phyloP scores from a whole-genome alignment of 2,888 invertebrate genomes.

The Polydrusus tereticollis region DNA sequence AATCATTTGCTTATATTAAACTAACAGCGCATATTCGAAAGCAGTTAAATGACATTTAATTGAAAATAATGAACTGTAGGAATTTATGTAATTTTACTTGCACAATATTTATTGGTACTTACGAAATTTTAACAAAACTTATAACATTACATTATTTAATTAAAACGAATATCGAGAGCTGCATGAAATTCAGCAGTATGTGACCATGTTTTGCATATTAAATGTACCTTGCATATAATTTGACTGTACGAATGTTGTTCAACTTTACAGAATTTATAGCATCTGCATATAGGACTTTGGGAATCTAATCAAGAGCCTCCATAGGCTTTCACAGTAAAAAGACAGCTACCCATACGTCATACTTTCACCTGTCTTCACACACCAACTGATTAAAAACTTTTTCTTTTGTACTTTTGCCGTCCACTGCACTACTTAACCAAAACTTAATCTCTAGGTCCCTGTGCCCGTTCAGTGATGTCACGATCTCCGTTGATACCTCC shows the following conservation, averaged over 20 bases:
- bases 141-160: background rate
- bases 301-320: background rate
- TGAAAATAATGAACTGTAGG: background rate
- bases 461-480: constrained; percentile 82
- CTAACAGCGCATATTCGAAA: background rate
- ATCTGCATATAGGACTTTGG: background rate
- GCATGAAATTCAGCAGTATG: background rate
- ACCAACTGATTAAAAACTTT: constrained; percentile 12
- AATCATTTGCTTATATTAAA: background rate
- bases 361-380: constrained; percentile 16
- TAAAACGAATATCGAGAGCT: background rate
- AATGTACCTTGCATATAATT: background rate
- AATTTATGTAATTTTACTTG: constrained; percentile 1
- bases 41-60: background rate
- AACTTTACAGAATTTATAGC: background rate
- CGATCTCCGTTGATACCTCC: constrained; percentile 83
- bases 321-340: background rate
- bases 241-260: background rate
- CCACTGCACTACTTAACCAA: constrained; percentile 71
- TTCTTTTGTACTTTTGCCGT: constrained; percentile 47
- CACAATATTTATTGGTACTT: background rate
- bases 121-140: background rate
- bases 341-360: background rate
- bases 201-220: background rate
- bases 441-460: constrained; percentile 84